Evolutionary conservation across 2,113 vertebrate genomes (phyloP), one percentile per base, ranked within the genome.

Genomic region (Mystacornis crossleyi): DNA sequence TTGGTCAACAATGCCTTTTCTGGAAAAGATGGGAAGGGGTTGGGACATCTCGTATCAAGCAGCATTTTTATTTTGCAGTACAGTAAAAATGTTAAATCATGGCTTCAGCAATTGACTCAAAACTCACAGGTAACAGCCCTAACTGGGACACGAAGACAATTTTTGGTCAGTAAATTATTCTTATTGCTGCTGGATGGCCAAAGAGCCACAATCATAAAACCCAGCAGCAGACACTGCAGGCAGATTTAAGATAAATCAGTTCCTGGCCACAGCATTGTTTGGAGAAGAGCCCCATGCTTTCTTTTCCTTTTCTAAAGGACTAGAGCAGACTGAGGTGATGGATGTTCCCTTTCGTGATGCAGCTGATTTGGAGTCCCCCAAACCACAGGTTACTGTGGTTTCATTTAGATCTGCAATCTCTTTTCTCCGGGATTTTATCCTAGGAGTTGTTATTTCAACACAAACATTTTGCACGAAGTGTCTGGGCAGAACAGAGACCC

Each of bases 391-490:
- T 71, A 89, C 36, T 28, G 58, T 60, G 64, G 82, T 70, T 95
- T 86, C 82, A 92, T 86, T 96, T 93, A 74, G 95, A 81, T 92
- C 89, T 89, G 38, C 71, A 90, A 89, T 86, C 64, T 88, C 60
- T 81, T 77, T 92, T 57, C 85, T 91, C 58, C 1, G 6, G 18
- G 33, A 50, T 42, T 85, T 77, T 88, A 54, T 90, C 40, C 38
- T 55, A 40, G 43, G 34, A 81, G 55, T n/a, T 58, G 73, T 66
- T 95, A 75, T 77, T 87, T 93, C 83, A 91, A 74, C 66, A 80
- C 43, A 86, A 88, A 69, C 57, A 82, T 23, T 93, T 91, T 73
- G 33, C 50, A 90, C 2, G 0, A 83, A 91, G 79, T 42, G 45
- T 86, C 86, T 86, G 81, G 58, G 84, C 57, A 85, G 82, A 86